phyloP scores from a whole-genome alignment of 2,888 invertebrate species.

The Megamerina dolium region DNA sequence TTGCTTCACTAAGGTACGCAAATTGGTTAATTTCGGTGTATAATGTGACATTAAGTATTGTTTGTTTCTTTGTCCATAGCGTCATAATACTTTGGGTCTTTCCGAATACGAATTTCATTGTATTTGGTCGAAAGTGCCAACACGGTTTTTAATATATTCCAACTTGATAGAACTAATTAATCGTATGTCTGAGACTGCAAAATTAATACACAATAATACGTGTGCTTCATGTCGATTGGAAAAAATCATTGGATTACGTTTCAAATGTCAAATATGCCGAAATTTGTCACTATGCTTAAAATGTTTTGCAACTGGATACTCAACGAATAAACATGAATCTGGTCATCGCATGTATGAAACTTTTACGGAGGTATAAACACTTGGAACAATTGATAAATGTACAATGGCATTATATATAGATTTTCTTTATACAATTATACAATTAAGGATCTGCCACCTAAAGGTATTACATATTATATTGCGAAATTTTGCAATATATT shows the following conservation, averaged over 20 bases:
- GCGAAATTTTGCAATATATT: constrained; percentile 38
- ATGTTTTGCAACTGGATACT: constrained; percentile 43
- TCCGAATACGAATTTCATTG: constrained; percentile 43
- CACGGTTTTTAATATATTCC: constrained; percentile 43
- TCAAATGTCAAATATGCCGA: constrained; percentile 44
- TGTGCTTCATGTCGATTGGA: constrained; percentile 40
- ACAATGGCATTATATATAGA: too few relatives aligned
- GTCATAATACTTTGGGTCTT: constrained; percentile 36
- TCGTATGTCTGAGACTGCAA: constrained; percentile 45
- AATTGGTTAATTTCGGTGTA: neutral
- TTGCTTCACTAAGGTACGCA: constrained; percentile 36
- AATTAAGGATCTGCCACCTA: constrained; percentile 35
- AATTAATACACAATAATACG: constrained; percentile 39
- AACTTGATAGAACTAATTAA: constrained; percentile 44
- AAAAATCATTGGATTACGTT: constrained; percentile 45
- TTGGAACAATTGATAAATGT: neutral
- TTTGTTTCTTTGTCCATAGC: constrained; percentile 23
- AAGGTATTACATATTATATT: constrained; percentile 37
- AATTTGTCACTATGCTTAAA: constrained; percentile 43
- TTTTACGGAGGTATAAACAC: constrained; percentile 33
- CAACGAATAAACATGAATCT: constrained; percentile 35
- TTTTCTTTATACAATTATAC: neutral
- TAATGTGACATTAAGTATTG: too few relatives aligned
- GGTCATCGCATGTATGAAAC: constrained; percentile 47
- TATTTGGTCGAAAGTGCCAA: constrained; percentile 40